Conservation (phyloP, 2,113 vertebrate genomes). For the Macroglossus sobrinus region DNA sequence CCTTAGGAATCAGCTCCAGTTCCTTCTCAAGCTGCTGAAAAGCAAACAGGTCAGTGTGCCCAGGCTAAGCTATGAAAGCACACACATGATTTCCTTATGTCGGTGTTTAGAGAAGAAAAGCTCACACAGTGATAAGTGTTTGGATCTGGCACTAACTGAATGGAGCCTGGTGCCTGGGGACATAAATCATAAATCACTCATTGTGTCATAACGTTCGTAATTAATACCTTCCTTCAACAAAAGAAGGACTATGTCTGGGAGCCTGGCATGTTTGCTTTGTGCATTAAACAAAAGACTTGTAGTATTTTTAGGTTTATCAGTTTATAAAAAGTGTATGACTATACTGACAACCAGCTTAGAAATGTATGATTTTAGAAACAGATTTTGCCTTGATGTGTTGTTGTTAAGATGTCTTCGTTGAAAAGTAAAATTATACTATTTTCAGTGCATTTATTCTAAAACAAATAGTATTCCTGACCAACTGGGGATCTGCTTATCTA, state of each 20-base stretch:
- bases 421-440: neutral
- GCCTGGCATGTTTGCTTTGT: conserved; percentile 1
- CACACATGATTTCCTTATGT: neutral
- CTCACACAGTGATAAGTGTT: neutral
- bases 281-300: neutral
- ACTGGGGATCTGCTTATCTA: neutral
- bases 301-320: neutral
- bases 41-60: conserved; percentile 6
- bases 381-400: neutral
- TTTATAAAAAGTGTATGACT: neutral
- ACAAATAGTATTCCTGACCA: neutral
- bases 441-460: neutral
- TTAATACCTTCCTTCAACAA: conserved; percentile 42
- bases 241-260: conserved; percentile 10
- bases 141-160: conserved; percentile 20
- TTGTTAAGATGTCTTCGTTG: neutral
- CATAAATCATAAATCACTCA: neutral
- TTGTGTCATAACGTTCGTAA: conserved; percentile 5
- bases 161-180: conserved; percentile 10
- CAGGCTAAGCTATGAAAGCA: neutral
- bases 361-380: neutral
- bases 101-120: conserved; percentile 42
- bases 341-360: neutral
- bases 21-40: neutral
- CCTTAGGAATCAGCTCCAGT: neutral